Evolutionary conservation across 2,888 invertebrate species (phyloP).

Genomic region (Bimastos eiseni): DNA sequence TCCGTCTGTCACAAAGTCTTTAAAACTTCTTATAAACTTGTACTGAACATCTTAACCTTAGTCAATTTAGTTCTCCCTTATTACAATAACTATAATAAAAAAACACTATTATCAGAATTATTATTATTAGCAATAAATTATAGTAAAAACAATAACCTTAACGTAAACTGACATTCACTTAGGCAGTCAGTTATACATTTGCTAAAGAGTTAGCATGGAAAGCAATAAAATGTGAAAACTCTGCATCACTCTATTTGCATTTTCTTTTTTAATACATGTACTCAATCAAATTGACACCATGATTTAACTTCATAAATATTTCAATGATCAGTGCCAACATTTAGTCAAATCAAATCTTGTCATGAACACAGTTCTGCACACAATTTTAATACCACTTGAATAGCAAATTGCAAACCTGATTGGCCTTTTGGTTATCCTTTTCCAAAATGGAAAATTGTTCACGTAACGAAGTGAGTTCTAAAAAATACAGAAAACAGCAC

Average conservation of each 20-base stretch:
- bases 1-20: background rate
- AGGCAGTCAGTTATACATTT: background rate
- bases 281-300: background rate
- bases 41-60: background rate
- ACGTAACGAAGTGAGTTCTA: slow-evolving; percentile 38
- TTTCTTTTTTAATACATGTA: background rate
- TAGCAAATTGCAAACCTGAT: slow-evolving; percentile 48
- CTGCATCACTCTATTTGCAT: background rate
- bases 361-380: background rate
- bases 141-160: background rate
- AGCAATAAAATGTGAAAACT: background rate
- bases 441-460: slow-evolving; percentile 55
- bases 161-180: background rate
- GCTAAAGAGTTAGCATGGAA: background rate
- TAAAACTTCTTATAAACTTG: background rate
- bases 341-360: background rate
- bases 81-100: background rate
- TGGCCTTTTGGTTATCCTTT: slow-evolving; percentile 60
- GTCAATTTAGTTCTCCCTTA: background rate
- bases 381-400: background rate
- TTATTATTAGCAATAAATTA: background rate
- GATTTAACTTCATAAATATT: background rate
- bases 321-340: background rate
- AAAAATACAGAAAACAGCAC: background rate
- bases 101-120: background rate